Base-by-base conservation (phyloP, 2,113 vertebrate species). In the Ornithorhynchus anatinus region DNA sequence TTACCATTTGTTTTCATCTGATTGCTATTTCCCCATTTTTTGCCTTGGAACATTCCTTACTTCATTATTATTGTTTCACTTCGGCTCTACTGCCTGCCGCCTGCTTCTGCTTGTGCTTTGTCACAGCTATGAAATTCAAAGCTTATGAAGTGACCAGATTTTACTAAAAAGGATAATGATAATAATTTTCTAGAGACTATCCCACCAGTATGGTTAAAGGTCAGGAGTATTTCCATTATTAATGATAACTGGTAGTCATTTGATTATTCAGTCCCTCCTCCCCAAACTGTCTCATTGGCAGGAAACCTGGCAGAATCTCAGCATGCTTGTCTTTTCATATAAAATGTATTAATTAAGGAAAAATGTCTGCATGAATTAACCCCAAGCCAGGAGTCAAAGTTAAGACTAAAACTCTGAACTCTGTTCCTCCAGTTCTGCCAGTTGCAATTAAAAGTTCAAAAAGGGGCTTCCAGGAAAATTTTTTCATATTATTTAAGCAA, bases 11-110 rank as follows among this genome's bases (percentile, higher is more conserved):
- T 42, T 37, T 75, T 84, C 89, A 75, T 75, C 69, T 77, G 73
- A 75, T 76, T 54, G 9, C 40, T 61, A 62, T 85, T 88, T 79
- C 81, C 68, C 78, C 65, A 73, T 80, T 77, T 64, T 83, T 84
- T 84, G 51, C 81, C 62, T 71, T 83, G 71, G 58, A 81, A 83
- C 59, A 77, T 87, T 88, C 69, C 78, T 87, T 75, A 77, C 64
- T 68, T 79, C 79, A 67, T 75, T 84, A 85, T 82, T 69, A 19
- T 70, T 56, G 66, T 69, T 82, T 87, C 72, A 80, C 81, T 85
- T 76, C 79, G 69, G 70, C 68, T 76, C 81, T 62, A 77, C 23
- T 76, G 44, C 63, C 64, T 39, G 31, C 59, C 69, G 60, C 29
- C 25, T 39, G 12, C 13, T 42, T 15, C 38, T 33, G 19, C 75